A percentile compares a stretch with the other conserved stretches of the same genome.
Evolutionary conservation across 2,113 vertebrate genomes (phyloP).

Genomic region (Phrynosoma blainvillii): DNA sequence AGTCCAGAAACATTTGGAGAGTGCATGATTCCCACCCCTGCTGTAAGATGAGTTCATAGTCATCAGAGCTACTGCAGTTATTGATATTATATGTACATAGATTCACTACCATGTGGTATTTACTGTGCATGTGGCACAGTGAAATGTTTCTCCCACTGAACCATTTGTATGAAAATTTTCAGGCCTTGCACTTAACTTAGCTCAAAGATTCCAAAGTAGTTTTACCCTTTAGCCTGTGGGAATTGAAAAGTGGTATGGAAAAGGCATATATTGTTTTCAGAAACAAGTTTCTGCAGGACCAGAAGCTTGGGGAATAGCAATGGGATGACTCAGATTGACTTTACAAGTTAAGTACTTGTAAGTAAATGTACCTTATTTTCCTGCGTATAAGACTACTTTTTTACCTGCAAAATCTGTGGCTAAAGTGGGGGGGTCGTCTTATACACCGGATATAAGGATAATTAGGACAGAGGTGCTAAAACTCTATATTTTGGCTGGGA

Average conservation of each 20-base stretch:
- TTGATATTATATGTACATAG: background rate
- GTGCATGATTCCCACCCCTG: background rate
- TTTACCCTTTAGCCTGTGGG: background rate
- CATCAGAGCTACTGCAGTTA: background rate
- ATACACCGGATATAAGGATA: too few species aligned
- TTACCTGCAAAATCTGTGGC: too few species aligned
- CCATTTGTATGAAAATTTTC: background rate
- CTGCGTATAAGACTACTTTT: too few species aligned
- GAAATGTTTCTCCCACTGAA: too few species aligned
- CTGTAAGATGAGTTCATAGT: background rate
- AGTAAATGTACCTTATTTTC: background rate
- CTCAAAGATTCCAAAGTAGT: background rate
- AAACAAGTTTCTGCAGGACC: background rate
- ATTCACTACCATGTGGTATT: background rate
- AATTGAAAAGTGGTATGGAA: too few species aligned
- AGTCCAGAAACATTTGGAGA: too few species aligned
- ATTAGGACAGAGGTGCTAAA: too few species aligned
- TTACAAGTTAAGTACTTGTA: background rate
- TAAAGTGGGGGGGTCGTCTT: too few species aligned
- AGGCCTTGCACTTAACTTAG: background rate
- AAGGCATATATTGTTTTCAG: background rate
- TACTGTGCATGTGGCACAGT: background rate
- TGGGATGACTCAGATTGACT: background rate
- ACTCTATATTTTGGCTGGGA: too few species aligned
- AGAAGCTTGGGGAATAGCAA: background rate